Conservation (phyloP, 2,888 invertebrate genomes). For the Andrena praecox region DNA sequence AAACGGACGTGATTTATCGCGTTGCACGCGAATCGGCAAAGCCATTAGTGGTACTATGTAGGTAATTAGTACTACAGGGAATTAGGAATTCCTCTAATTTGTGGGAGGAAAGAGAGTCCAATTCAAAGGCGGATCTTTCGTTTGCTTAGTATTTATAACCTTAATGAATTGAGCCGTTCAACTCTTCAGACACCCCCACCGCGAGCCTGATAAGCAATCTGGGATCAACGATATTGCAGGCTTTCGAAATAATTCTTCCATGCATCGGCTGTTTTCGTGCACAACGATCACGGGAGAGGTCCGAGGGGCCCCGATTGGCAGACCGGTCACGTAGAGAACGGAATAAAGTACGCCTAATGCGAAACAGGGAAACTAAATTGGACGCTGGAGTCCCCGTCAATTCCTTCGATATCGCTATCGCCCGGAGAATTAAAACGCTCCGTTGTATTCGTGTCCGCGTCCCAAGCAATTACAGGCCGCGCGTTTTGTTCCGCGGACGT, state of each 20-base stretch:
- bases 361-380: neutral
- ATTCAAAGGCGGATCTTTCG: neutral
- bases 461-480: conserved; percentile 7
- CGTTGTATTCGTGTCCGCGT: neutral
- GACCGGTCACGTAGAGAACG: no score
- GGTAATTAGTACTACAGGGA: conserved; percentile 43
- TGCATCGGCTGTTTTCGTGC: no score
- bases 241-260: neutral
- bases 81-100: conserved; percentile 12
- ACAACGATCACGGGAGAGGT: no score
- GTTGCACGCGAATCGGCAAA: conserved; percentile 30
- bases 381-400: neutral
- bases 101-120: neutral
- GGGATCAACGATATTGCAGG: neutral
- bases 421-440: neutral
- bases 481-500: neutral
- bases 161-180: conserved; percentile 10
- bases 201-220: neutral
- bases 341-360: neutral
- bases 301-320: no score
- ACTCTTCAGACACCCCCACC: neutral
- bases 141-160: conserved; percentile 3
- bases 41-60: conserved; percentile 17
- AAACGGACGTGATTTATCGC: conserved; percentile 52
- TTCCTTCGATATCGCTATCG: neutral